A percentile compares a stretch with the other conserved stretches of the same genome.
phyloP scores from a whole-genome alignment of 2,888 invertebrate genomes.

The Eristalinus sepulchralis region DNA sequence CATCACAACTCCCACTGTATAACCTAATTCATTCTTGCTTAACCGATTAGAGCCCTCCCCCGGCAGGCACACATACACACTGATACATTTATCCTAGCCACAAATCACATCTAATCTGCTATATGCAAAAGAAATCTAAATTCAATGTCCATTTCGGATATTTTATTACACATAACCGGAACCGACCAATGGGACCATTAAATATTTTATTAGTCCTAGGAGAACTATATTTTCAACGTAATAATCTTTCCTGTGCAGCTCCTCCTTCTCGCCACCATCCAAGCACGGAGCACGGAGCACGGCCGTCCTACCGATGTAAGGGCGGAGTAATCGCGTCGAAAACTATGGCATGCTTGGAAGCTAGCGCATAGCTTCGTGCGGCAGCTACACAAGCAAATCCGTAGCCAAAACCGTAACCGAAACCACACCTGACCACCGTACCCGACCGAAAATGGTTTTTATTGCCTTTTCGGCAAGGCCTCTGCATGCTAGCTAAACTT shows the following conservation, averaged over 20 bases:
- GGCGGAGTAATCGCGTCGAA: constrained; percentile 7
- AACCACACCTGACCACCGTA: constrained; percentile 57
- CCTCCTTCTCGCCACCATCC: constrained; percentile 9
- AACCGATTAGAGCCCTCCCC: constrained; percentile 10
- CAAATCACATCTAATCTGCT: constrained; percentile 71
- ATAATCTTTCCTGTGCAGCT: constrained; percentile 60
- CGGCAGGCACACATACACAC: background rate
- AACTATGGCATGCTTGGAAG: background rate
- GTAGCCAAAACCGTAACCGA: background rate
- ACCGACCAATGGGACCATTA: constrained; percentile 65
- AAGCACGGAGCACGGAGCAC: too few species aligned
- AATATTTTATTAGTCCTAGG: constrained; percentile 71
- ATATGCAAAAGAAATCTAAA: constrained; percentile 65
- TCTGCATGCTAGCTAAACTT: background rate
- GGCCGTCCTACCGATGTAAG: background rate
- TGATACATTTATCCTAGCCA: constrained; percentile 53
- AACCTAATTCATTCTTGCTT: background rate
- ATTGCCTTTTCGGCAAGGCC: constrained; percentile 51
- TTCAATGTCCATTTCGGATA: constrained; percentile 69
- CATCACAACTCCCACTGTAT: background rate
- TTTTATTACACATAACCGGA: constrained; percentile 69
- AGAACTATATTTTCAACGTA: constrained; percentile 70
- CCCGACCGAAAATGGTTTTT: constrained; percentile 54
- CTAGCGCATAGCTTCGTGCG: constrained; percentile 11
- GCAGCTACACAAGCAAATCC: constrained; percentile 37